Percentiles rank a stretch among this genome's conserved stretches.
Conservation (phyloP, 2,888 invertebrate genomes). For the Drosophila mimica region DNA sequence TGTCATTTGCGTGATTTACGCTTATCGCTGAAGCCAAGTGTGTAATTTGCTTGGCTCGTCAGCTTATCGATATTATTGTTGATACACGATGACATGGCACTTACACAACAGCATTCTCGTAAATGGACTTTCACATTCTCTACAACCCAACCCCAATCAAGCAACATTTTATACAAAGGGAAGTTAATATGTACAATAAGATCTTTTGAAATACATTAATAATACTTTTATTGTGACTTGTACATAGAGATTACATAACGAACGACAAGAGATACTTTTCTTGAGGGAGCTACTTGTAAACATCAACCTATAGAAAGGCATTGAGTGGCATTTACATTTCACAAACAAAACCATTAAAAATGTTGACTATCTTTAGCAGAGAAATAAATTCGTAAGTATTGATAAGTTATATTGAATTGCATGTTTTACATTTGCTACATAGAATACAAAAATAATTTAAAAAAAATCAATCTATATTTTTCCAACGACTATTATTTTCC, state of each 20-base stretch:
- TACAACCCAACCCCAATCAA: background rate
- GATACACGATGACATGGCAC: constrained; percentile 15
- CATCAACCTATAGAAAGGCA: background rate
- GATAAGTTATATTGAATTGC: constrained; percentile 62
- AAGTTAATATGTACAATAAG: background rate
- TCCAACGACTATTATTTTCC: constrained; percentile 20
- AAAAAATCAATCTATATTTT: constrained; percentile 49
- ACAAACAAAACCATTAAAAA: background rate
- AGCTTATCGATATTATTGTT: constrained; percentile 41
- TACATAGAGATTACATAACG: background rate
- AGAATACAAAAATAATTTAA: constrained; percentile 34
- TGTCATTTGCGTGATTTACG: constrained; percentile 77
- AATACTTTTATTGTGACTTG: background rate
- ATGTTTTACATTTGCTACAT: constrained; percentile 46
- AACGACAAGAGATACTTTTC: constrained; percentile 30
- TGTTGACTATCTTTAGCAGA: constrained; percentile 8
- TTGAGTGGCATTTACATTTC: constrained; percentile 7
- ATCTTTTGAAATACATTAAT: background rate
- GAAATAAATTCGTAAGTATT: constrained; percentile 46
- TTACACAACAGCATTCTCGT: constrained; percentile 6
- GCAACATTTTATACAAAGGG: background rate
- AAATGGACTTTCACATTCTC: background rate
- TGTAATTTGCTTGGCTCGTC: constrained; percentile 64
- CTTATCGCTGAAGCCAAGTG: constrained; percentile 66
- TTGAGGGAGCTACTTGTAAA: background rate